Percentiles rank a stretch among this genome's conserved stretches.
Conservation (phyloP, 2,888 invertebrate genomes). For the Bellardia bayeri region DNA sequence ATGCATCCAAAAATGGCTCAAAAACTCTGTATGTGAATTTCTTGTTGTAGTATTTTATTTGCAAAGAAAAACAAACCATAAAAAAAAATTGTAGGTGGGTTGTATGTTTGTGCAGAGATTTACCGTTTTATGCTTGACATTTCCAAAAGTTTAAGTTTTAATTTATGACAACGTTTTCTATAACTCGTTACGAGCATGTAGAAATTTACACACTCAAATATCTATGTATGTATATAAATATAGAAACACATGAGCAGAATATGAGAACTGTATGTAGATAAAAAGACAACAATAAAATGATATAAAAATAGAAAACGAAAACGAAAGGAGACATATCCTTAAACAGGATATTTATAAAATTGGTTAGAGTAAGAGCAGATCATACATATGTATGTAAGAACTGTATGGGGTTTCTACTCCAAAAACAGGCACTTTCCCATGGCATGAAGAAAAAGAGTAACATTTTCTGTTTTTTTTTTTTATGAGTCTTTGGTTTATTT, state of each 20-base stretch:
- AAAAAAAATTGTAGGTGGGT: slow-evolving; percentile 62
- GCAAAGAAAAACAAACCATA: slow-evolving; percentile 27
- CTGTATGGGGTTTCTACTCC: background rate
- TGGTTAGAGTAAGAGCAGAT: slow-evolving; percentile 4
- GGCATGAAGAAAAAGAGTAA: slow-evolving; percentile 12
- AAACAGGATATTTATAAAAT: slow-evolving; percentile 60
- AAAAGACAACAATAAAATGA: slow-evolving; percentile 51
- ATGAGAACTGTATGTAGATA: slow-evolving; percentile 24
- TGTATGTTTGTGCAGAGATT: slow-evolving; percentile 81
- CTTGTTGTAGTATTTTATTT: slow-evolving; percentile 6
- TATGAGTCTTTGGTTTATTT: slow-evolving; percentile 4
- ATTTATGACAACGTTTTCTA: slow-evolving; percentile 84
- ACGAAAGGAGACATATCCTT: slow-evolving; percentile 48
- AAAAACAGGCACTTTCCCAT: slow-evolving; percentile 7
- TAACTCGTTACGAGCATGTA: slow-evolving; percentile 74
- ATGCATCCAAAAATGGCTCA: slow-evolving; percentile 76
- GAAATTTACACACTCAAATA: slow-evolving; percentile 5
- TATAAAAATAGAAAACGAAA: slow-evolving; percentile 4
- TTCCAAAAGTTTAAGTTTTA: slow-evolving; percentile 84
- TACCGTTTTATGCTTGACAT: slow-evolving; percentile 84
- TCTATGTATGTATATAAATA: background rate
- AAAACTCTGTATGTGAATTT: background rate
- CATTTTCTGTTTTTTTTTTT: slow-evolving; percentile 3
- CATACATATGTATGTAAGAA: slow-evolving; percentile 9
- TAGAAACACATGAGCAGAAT: slow-evolving; percentile 28